Conservation (phyloP, 2,888 invertebrate genomes). For the Tetramorium bicarinatum region DNA sequence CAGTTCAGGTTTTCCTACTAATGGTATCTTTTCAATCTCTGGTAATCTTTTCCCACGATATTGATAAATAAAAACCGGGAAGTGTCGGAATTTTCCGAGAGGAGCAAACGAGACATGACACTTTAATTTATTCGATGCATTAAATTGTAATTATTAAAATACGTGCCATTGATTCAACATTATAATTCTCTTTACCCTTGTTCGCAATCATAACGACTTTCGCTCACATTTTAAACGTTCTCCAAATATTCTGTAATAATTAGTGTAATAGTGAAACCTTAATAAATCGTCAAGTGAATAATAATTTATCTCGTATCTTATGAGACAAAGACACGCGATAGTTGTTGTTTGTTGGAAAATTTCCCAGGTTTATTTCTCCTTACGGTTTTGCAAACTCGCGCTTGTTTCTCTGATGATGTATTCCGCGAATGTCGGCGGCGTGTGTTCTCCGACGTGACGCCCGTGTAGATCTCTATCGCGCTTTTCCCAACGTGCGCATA, state of each 20-base stretch:
- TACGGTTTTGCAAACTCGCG: background rate
- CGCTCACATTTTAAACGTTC: too few species aligned
- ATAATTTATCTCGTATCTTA: background rate
- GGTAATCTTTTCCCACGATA: background rate
- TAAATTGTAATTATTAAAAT: background rate
- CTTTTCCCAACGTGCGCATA: conserved; percentile 17
- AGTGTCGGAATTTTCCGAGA: background rate
- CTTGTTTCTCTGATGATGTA: conserved; percentile 16
- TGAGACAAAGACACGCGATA: background rate
- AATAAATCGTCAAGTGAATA: background rate
- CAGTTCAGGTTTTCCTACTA: background rate
- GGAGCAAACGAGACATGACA: background rate
- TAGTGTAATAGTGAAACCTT: background rate
- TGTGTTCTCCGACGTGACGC: conserved; percentile 2
- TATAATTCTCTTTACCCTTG: background rate
- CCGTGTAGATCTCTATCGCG: conserved; percentile 27
- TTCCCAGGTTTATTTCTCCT: background rate
- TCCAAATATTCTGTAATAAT: background rate
- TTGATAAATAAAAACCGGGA: background rate
- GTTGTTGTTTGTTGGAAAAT: background rate
- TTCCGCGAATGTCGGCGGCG: conserved; percentile 8
- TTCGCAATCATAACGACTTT: background rate
- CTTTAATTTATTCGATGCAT: background rate
- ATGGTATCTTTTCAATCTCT: background rate
- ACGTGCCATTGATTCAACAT: background rate